Conservation (phyloP, 2,113 vertebrate genomes). For the Megaleporinus macrocephalus region DNA sequence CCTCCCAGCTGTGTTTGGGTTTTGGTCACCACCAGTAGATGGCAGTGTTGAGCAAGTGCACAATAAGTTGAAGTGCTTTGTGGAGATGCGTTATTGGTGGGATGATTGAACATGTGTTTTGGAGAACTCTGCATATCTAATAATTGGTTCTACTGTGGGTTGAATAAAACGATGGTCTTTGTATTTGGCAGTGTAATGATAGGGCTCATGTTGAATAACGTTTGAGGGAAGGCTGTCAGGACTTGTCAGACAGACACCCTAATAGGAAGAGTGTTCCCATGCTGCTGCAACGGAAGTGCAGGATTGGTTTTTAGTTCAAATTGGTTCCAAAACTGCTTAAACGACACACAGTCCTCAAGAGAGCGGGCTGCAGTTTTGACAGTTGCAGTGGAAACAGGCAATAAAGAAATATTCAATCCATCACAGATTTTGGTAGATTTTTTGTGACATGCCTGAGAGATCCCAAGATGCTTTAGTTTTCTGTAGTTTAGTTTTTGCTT, state of each 20-base stretch:
- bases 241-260: not conserved
- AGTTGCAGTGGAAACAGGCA: not conserved
- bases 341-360: not conserved
- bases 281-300: not conserved
- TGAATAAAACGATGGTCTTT: not conserved
- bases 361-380: not conserved
- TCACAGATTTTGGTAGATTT: not conserved
- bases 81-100: not conserved
- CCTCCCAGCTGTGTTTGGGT: conserved; percentile 26
- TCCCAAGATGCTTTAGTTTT: not conserved
- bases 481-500: not conserved
- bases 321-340: not conserved
- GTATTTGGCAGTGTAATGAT: not conserved
- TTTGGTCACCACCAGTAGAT: conserved; percentile 26
- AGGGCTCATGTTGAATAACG: no score
- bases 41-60: conserved; percentile 22
- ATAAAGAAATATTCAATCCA: not conserved
- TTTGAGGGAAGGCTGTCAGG: not conserved
- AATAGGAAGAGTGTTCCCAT: not conserved
- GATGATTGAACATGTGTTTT: not conserved
- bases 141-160: not conserved
- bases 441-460: not conserved
- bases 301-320: not conserved
- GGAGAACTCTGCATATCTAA: conserved; percentile 9
- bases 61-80: not conserved